Evolutionary conservation across 2,888 invertebrate genomes (phyloP), one percentile per base, ranked within the genome.

Genomic region (Noctua janthina): DNA sequence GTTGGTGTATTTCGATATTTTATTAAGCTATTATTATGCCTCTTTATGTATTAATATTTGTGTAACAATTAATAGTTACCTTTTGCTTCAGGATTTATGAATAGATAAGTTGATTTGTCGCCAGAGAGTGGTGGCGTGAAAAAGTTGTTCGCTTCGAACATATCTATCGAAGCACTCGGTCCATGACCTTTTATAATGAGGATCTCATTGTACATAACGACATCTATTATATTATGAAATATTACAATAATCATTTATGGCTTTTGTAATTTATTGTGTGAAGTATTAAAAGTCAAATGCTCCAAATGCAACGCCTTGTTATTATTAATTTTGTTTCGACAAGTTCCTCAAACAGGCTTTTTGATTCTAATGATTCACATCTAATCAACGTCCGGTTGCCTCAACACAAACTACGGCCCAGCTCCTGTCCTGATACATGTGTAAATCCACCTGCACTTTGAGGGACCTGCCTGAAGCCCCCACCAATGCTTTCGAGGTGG

Each of bases 31-130:
- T 62, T 68, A 23, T 62, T 56, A 23, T 80, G 64, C 29, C 23
- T 70, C 23, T 51, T 17, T 13, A 43, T 77, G 62, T 74, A 23
- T 46, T 70, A 49, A 72, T 51, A 54, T 76, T 56, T 74, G 75
- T 84, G 75, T 83, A 78, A 84, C 39, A 76, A 84, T 86, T 85
- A 86, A 86, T 76, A 81, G 77, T 72, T 29, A 84, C 73, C 81
- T 86, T 88, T 86, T 86, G 87, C 88, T 87, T 88, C 87, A 84
- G 87, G 82, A 78, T 82, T 73, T 88, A 78, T 88, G 86, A 86
- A 87, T 88, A 88, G 71, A 84, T 87, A 87, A 79, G 66, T 87
- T 79, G 64, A 79, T 86, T 74, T 76, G 69, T 70, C 78, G 83
- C 79, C 88, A 69, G 35, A 83, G 78, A 78, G 78, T 79, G 78